phyloP scores from a whole-genome alignment of 2,888 invertebrate species.

The Hermaeophaga mercurialis region DNA sequence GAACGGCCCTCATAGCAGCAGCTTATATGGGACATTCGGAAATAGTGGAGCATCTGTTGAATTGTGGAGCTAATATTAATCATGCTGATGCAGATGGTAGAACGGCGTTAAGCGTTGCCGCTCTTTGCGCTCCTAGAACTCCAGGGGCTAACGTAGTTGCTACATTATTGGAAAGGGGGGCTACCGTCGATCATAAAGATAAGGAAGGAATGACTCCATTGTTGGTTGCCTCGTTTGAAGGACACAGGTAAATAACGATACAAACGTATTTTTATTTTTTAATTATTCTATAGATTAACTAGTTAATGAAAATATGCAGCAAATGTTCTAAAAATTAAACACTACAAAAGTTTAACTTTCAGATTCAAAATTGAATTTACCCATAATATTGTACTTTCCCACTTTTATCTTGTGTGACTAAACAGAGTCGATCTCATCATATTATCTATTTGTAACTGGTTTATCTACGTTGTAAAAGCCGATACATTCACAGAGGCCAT shows the following conservation, averaged over 20 bases:
- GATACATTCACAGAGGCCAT: no score
- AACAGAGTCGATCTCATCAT: no score
- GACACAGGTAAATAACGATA: slow-evolving; percentile 71
- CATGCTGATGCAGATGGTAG: slow-evolving; percentile 87
- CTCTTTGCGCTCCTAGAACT: slow-evolving; percentile 80
- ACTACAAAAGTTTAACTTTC: no score
- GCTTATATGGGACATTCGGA: slow-evolving; percentile 94
- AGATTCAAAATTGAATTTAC: no score
- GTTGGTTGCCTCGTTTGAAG: slow-evolving; percentile 88
- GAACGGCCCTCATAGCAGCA: slow-evolving; percentile 92
- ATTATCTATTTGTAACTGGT: no score
- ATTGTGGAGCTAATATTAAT: slow-evolving; percentile 81
- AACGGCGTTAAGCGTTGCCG: slow-evolving; percentile 87
- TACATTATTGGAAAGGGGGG: slow-evolving; percentile 79
- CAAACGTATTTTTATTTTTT: no score
- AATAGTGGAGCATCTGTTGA: slow-evolving; percentile 81
- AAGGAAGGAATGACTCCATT: slow-evolving; percentile 87
- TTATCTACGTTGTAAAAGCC: no score
- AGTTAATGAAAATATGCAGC: no score
- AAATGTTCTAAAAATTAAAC: no score
- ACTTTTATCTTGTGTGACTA: no score
- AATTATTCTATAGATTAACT: not conserved
- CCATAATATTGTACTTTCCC: no score
- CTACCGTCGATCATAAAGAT: slow-evolving; percentile 81
- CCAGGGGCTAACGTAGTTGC: slow-evolving; percentile 74